Percentiles rank a stretch among this genome's conserved stretches.
Evolutionary conservation across 2,113 vertebrate species (phyloP).

Genomic region (Dicentrarchus labrax): DNA sequence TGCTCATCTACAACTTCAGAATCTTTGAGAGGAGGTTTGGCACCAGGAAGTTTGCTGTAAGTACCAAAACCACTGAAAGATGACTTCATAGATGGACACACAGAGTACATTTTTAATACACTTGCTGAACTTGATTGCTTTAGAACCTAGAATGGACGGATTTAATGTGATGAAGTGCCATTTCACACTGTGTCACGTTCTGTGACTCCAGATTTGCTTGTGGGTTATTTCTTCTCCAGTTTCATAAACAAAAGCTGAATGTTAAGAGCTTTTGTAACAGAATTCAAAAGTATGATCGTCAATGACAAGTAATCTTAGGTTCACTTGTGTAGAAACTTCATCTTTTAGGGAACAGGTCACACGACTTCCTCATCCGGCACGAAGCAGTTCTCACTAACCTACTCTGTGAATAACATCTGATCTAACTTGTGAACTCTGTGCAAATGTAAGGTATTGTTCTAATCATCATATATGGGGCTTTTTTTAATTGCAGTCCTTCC

Average conservation of each 20-base stretch:
- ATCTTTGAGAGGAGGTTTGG: constrained; percentile 87
- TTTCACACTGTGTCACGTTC: neutral
- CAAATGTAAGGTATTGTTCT: neutral
- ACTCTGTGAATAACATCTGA: neutral
- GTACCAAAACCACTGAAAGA: constrained; percentile 35
- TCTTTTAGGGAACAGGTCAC: constrained; percentile 3
- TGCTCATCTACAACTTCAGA: constrained; percentile 87
- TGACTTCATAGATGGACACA: neutral
- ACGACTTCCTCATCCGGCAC: constrained; percentile 6
- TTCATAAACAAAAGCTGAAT: neutral
- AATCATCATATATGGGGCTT: neutral
- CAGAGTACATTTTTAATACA: neutral
- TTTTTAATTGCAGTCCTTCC: constrained; percentile 78
- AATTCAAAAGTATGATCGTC: neutral
- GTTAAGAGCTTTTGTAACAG: neutral
- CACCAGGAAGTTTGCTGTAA: constrained; percentile 85
- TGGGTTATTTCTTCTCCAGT: neutral
- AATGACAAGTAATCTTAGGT: neutral
- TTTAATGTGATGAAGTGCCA: neutral
- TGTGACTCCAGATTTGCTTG: neutral
- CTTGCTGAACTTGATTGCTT: neutral
- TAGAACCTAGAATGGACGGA: neutral
- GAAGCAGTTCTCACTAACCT: neutral
- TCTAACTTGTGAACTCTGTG: neutral
- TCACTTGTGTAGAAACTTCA: neutral